phyloP scores from a whole-genome alignment of 2,888 invertebrate genomes.

The Tiliacea citrago region DNA sequence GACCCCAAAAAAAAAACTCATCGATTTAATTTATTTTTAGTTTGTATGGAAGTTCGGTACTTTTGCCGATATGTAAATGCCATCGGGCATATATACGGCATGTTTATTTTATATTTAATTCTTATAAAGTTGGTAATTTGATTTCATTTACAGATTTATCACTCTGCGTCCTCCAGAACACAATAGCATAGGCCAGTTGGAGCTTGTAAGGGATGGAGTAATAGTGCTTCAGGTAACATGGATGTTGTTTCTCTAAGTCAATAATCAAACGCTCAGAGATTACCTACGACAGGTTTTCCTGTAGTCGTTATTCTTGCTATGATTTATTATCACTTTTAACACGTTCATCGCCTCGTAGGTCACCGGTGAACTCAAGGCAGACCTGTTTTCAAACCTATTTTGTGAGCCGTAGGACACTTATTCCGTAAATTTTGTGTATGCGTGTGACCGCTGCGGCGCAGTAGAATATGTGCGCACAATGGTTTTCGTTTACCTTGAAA shows the following conservation, averaged over 20 bases:
- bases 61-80: not conserved
- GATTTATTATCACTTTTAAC: not conserved
- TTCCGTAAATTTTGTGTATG: too few species aligned
- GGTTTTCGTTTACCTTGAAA: too few species aligned
- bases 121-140: not conserved
- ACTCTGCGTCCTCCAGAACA: slow-evolving; percentile 84
- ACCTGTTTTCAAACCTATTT: too few species aligned
- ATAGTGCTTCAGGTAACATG: slow-evolving; percentile 86
- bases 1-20: too few species aligned
- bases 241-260: not conserved
- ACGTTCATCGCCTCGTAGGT: too few species aligned
- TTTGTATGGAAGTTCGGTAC: too few species aligned
- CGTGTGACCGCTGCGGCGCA: too few species aligned
- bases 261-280: not conserved
- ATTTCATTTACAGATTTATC: slow-evolving; percentile 83
- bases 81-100: not conserved
- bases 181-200: slow-evolving; percentile 80
- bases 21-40: too few species aligned
- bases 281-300: not conserved
- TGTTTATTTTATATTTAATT: not conserved
- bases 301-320: not conserved
- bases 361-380: too few species aligned
- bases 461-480: too few species aligned
- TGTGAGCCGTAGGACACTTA: too few species aligned
- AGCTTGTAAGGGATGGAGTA: slow-evolving; percentile 84